These are phyloP conservation scores for Drosophila fulvimacula DNA, from an alignment of 2,888 invertebrate genomes.

Conservation along the genomic window DNA sequence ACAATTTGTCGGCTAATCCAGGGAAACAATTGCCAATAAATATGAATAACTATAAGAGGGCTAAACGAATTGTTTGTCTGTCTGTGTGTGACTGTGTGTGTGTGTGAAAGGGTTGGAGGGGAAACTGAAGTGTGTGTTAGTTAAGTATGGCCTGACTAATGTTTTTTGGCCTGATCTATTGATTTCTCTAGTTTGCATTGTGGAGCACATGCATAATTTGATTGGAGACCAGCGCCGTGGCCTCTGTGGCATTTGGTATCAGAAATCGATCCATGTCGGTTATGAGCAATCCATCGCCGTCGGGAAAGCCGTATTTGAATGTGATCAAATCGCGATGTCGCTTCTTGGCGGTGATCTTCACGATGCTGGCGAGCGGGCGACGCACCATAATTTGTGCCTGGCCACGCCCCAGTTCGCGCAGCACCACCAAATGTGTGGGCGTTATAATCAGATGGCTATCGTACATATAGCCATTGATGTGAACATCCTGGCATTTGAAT, in stretches of 20 bases:
- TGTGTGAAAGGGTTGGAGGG: not conserved
- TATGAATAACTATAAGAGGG: conserved; percentile 39
- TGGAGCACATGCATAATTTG: conserved; percentile 90
- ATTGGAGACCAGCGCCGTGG: conserved; percentile 94
- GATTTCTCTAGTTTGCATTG: conserved; percentile 74
- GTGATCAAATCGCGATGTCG: conserved; percentile 98
- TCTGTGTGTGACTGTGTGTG: conserved; percentile 16
- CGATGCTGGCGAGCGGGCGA: conserved; percentile 94
- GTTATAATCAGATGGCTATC: conserved; percentile 95
- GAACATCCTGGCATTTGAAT: conserved; percentile 96
- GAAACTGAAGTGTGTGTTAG: conserved; percentile 18
- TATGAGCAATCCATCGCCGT: conserved; percentile 92
- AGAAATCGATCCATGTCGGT: conserved; percentile 96
- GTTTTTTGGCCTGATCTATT: not conserved
- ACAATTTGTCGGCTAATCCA: conserved; percentile 43
- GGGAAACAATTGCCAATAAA: conserved; percentile 69
- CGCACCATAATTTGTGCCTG: conserved; percentile 94
- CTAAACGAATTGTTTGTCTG: conserved; percentile 58
- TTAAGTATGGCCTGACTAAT: conserved; percentile 19
- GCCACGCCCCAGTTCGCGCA: conserved; percentile 91
- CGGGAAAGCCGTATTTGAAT: conserved; percentile 96
- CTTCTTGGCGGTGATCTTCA: conserved; percentile 98
- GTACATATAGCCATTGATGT: conserved; percentile 94
- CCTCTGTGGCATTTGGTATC: conserved; percentile 95
- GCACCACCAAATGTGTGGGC: conserved; percentile 92